Evolutionary conservation across 2,888 invertebrate genomes (phyloP), one percentile per base, ranked within the genome.

Genomic region (Folsomia manolachei): DNA sequence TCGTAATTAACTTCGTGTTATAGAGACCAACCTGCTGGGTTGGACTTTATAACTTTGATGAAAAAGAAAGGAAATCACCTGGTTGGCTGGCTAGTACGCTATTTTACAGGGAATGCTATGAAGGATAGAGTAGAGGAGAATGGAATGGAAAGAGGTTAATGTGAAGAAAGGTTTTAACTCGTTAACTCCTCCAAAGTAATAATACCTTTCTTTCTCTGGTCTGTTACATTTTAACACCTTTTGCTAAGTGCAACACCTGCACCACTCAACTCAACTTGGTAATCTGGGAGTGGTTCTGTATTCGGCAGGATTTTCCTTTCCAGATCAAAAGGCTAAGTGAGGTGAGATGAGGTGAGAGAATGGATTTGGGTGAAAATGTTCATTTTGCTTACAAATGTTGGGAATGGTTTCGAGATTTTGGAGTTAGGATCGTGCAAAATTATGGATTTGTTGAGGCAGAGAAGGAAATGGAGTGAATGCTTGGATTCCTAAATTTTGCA

Each of bases 51-150:
- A 27, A 18, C 39, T 24, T 62, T 69, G 69, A 69, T 69, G 69
- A 71, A 71, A 71, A 74, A 74, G 23, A 60, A n/a, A 60, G 60
- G 9, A 60, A 23, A 21, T 23, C 63, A 23, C 24, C 63, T 27
- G 26, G 63, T 26, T 63, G 19, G 18, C 7, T 39, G 39, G 39
- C 39, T 9, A 39, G n/a, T n/a, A n/a, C n/a, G n/a, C n/a, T n/a
- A n/a, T n/a, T 60, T n/a, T 11, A 23, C 7, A 60, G 9, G 62
- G 62, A 62, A 52, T 14, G 18, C 24, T 62, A 62, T n/a, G 39
- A 39, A 39, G 39, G 39, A 9, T 14, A 19, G 56, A 56, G n/a
- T 21, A n/a, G 51, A 25, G 27, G 27, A 69, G 61, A 69, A 39
- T 56, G 56, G n/a, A n/a, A n/a, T n/a, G n/a, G n/a, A n/a, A n/a